phyloP scores from a whole-genome alignment of 2,797 vertebrate genomes.

The Cyclura pinguis region DNA sequence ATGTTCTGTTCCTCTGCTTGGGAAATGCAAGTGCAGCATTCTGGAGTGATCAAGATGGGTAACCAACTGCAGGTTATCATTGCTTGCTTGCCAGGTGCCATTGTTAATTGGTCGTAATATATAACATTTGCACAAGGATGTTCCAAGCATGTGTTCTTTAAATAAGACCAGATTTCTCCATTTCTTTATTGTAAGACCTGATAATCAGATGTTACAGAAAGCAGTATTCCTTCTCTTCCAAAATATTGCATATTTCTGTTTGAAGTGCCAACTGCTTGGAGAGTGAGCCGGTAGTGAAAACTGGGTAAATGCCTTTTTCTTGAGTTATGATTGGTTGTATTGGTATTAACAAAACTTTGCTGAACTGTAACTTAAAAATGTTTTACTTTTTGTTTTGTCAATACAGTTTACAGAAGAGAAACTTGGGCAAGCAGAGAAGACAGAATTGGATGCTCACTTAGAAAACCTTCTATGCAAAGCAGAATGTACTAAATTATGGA shows the following conservation, averaged over 20 bases:
- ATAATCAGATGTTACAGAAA: not conserved
- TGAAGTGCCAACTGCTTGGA: not conserved
- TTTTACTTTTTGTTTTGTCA: conserved; percentile 42
- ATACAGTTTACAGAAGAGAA: conserved; percentile 94
- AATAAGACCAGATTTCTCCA: not conserved
- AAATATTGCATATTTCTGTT: not conserved
- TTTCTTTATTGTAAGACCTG: not conserved
- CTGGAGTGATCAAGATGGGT: not conserved
- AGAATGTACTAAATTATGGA: conserved; percentile 93
- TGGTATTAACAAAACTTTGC: not conserved
- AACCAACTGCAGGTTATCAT: not conserved
- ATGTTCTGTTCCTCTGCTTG: not conserved
- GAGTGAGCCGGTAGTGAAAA: no score
- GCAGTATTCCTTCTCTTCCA: not conserved
- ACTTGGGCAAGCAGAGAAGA: conserved; percentile 93
- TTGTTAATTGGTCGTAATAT: not conserved
- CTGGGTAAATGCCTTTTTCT: not conserved
- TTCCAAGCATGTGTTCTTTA: not conserved
- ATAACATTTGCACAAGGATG: not conserved
- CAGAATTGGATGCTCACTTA: conserved; percentile 90
- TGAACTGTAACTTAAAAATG: conserved; percentile 28
- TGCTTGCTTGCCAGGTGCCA: not conserved
- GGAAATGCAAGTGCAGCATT: not conserved
- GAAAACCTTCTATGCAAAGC: conserved; percentile 90
- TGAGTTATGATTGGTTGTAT: not conserved